phyloP scores from a whole-genome alignment of 2,888 invertebrate genomes.

The Euclidia mi region DNA sequence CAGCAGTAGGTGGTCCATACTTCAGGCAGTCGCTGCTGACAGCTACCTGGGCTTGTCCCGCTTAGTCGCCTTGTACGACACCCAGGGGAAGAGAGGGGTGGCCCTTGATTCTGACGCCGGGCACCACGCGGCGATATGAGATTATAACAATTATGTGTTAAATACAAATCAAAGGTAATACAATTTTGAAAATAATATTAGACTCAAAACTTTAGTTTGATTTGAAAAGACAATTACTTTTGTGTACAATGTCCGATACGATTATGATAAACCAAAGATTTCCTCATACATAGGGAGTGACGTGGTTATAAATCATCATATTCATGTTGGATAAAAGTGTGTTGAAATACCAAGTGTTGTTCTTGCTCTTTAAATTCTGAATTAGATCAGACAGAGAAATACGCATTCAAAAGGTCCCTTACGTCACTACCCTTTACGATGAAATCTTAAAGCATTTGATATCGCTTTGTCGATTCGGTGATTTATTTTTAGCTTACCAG shows the following conservation, averaged over 20 bases:
- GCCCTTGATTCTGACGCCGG: constrained; percentile 24
- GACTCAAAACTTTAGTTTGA: neutral
- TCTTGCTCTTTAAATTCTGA: too few species aligned
- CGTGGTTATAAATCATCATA: too few species aligned
- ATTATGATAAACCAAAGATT: neutral
- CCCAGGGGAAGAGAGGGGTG: constrained; percentile 18
- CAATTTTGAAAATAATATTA: neutral
- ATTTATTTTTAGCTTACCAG: neutral
- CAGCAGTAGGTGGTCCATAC: constrained; percentile 11
- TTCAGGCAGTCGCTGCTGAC: constrained; percentile 15
- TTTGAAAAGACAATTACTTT: neutral
- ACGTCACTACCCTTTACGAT: neutral
- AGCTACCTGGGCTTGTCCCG: constrained; percentile 1
- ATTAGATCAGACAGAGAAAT: too few species aligned
- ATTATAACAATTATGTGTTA: neutral
- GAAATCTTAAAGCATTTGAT: constrained; percentile 3
- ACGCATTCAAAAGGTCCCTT: too few species aligned
- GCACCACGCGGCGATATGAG: constrained; percentile 20
- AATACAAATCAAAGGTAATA: neutral
- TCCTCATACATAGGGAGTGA: neutral
- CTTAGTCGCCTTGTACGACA: constrained; percentile 42
- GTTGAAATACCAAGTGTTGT: too few species aligned
- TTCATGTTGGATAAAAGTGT: too few species aligned
- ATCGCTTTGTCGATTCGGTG: neutral
- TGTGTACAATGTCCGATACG: neutral